Evolutionary conservation across 2,113 vertebrate genomes (phyloP).

Genomic region (Oreochromis spilurus): DNA sequence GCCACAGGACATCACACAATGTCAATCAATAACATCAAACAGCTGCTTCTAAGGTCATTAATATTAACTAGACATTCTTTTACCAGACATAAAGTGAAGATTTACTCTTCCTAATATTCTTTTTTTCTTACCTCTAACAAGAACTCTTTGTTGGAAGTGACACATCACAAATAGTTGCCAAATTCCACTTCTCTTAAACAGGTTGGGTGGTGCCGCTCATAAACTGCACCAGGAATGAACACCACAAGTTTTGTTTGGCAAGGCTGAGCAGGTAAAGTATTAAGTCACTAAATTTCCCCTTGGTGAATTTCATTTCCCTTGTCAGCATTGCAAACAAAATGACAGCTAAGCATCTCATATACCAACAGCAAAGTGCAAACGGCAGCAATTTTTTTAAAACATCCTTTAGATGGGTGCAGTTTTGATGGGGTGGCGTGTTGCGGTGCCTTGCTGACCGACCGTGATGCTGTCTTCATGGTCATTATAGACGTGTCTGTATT

Average conservation of each 20-base stretch:
- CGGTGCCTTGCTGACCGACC: slow-evolving; percentile 9
- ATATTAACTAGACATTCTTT: not conserved
- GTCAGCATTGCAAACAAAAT: slow-evolving; percentile 50
- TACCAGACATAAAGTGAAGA: not conserved
- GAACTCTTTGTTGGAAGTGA: not conserved
- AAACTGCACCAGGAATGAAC: slow-evolving; percentile 25
- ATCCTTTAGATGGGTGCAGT: not conserved
- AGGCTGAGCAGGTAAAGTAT: slow-evolving; percentile 30
- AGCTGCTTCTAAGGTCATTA: slow-evolving; percentile 2
- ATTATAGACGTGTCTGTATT: slow-evolving; percentile 10
- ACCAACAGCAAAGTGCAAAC: slow-evolving; percentile 37
- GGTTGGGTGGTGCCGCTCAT: not conserved
- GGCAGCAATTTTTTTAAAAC: slow-evolving; percentile 27
- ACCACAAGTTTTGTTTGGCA: slow-evolving; percentile 30
- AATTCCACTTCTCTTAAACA: not conserved
- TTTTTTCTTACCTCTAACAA: not conserved
- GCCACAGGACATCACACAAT: slow-evolving; percentile 8
- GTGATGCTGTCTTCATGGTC: slow-evolving; percentile 32
- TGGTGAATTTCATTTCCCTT: slow-evolving; percentile 42
- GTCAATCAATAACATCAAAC: slow-evolving; percentile 26
- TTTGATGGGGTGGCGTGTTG: slow-evolving; percentile 36
- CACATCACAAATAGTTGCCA: not conserved
- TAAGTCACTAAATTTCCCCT: slow-evolving; percentile 40
- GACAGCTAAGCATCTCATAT: slow-evolving; percentile 49
- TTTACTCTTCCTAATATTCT: not conserved